phyloP scores from a whole-genome alignment of 2,888 invertebrate genomes.

The Xestia xanthographa region DNA sequence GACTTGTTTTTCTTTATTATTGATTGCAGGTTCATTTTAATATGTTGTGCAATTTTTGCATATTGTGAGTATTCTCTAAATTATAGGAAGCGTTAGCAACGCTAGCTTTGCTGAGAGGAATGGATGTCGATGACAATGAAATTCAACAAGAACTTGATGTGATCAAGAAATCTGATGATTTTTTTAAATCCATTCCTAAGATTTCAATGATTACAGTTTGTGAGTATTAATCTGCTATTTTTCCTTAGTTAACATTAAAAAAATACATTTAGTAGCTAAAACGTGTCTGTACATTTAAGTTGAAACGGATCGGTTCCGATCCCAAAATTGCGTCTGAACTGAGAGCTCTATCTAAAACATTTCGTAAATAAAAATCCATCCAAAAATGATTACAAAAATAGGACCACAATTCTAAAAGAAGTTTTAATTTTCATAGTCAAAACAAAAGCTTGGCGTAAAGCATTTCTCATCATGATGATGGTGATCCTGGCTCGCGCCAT shows the following conservation, averaged over 20 bases:
- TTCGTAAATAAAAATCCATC: not conserved
- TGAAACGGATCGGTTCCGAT: too few relatives aligned
- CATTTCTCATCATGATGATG: slow-evolving; percentile 65
- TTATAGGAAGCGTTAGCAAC: slow-evolving; percentile 76
- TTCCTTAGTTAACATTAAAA: not conserved
- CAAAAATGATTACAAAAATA: not conserved
- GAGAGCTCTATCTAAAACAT: too few relatives aligned
- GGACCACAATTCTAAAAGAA: not conserved
- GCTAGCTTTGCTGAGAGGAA: slow-evolving; percentile 76
- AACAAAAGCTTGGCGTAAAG: slow-evolving; percentile 74
- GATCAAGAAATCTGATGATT: slow-evolving; percentile 74
- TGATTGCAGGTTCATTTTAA: slow-evolving; percentile 26
- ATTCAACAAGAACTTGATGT: slow-evolving; percentile 74
- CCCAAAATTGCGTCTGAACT: too few relatives aligned
- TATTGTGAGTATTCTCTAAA: slow-evolving; percentile 28
- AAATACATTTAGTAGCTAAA: too few relatives aligned
- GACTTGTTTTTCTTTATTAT: slow-evolving; percentile 15
- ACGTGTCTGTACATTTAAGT: too few relatives aligned
- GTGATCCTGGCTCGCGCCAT: slow-evolving; percentile 65
- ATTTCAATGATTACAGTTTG: slow-evolving; percentile 76
- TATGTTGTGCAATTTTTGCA: slow-evolving; percentile 18
- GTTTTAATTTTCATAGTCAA: slow-evolving; percentile 65
- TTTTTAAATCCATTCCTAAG: slow-evolving; percentile 76
- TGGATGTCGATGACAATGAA: slow-evolving; percentile 71
- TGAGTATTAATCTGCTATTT: slow-evolving; percentile 66